Evolutionary conservation across 2,113 vertebrate genomes (phyloP), one percentile per base, ranked within the genome.

Genomic region (Coracopsis vasa): DNA sequence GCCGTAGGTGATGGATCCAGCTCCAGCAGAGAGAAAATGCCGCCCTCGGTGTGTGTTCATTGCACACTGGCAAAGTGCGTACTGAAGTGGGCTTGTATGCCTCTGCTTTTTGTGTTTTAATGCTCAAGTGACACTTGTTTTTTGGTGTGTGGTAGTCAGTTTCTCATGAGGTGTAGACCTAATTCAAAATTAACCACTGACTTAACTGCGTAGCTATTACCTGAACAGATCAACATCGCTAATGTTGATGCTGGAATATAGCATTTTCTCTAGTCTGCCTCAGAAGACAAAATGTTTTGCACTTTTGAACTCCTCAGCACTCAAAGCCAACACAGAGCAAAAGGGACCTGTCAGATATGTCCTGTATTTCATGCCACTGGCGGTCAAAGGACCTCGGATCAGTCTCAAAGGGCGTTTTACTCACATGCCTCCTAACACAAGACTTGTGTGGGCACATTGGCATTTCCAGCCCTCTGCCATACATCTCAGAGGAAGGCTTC

Each of bases 1-100:
- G 16, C 27, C 3, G 6, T 1, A 6, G 42, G 23, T 10, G n/a
- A 58, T 9, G 54, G 37, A 64, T n/a, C 56, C 41, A 16, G 61
- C 39, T 62, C 16, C 2, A 5, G 48, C 12, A 85, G 25, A 17
- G 20, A 23, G 31, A 64, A 80, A 8, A 33, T 7, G 20, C 37
- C 4, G 3, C 15, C 6, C 31, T 35, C 3, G 0, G 48, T 12
- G 20, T 11, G 24, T 11, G 1, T 37, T 56, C n/a, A 13, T 8
- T 27, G 62, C 18, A 11, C 6, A 2, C 14, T 27, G 58, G 33
- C 45, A 86, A 79, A 74, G 47, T 0, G 1, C 33, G n/a, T 54
- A 11, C 17, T 75, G 42, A 27, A 28, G 19, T 28, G 29, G 21
- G 56, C 28, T 71, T 11, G 3, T 17, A 7, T 44, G 35, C 13